Evolutionary conservation across 2,888 invertebrate genomes (phyloP), one percentile per base, ranked within the genome.

Genomic region (Oxyteleia sp.): DNA sequence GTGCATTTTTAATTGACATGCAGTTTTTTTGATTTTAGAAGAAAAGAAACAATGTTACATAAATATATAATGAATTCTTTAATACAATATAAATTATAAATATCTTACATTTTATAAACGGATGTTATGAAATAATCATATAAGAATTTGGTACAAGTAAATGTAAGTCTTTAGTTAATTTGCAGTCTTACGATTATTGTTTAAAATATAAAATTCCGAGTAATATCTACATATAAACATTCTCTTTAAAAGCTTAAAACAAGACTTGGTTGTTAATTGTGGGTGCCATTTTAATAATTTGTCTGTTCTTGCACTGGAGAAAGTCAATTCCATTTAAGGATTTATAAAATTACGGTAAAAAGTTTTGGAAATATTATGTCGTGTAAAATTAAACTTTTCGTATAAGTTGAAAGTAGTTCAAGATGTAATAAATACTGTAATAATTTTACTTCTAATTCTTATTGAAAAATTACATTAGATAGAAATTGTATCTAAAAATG

Each of bases 161-260:
- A 71, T 49, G 26, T 47, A 71, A 76, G 82, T 82, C 76, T 76
- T 76, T 66, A 57, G 68, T 69, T 69, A 76, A 63, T 69, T 71
- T 26, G 69, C 81, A 82, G 82, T 82, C 82, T 82, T 82, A 61
- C 38, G 69, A 61, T 69, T 75, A 82, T 82, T 82, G 69, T 64
- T 82, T 23, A 69, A 63, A 75, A 68, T 82, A 63, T 71, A 49
- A 69, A 75, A 82, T 75, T 75, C 38, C 49, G 68, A 76, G 76
- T 68, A 68, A 18, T 47, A 57, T 78, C 68, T 69, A 78, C 66
- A 76, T 59, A 59, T 59, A 78, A 68, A 69, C 66, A 69, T 69
- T 18, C 13, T 57, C 38, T 61, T 45, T 38, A 4, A 43, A 61
- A 51, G 13, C 35, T 16, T 32, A 32, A 78, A 78, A 69, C 35